phyloP scores from a whole-genome alignment of 2,797 vertebrate genomes.

The Lagodon rhomboides region DNA sequence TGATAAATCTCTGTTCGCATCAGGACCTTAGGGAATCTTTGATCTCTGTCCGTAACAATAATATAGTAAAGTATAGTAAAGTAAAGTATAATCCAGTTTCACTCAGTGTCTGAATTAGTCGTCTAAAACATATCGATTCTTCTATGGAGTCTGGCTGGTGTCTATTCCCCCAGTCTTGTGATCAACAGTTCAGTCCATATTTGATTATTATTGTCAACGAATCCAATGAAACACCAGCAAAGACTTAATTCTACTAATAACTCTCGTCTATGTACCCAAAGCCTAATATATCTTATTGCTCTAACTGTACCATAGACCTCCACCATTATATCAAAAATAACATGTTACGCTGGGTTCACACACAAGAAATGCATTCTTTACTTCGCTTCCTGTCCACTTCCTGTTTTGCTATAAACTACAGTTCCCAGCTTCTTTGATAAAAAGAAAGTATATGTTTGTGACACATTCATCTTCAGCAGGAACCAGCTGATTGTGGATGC shows the following conservation, averaged over 20 bases:
- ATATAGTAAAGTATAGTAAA: not conserved
- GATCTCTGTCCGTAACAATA: too few species aligned
- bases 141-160: too few species aligned
- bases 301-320: too few species aligned
- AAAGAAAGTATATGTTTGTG: not conserved
- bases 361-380: not conserved
- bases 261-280: not conserved
- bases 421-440: not conserved
- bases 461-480: not conserved
- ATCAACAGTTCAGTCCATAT: not conserved
- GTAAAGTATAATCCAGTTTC: not conserved
- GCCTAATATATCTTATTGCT: not conserved
- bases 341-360: not conserved
- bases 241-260: not conserved
- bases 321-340: not conserved
- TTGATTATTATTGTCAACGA: not conserved
- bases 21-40: too few species aligned
- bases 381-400: not conserved
- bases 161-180: not conserved
- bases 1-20: too few species aligned
- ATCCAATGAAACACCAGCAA: not conserved
- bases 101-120: too few species aligned
- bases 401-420: not conserved
- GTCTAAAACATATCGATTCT: too few species aligned
- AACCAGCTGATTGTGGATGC: not conserved